Conservation (phyloP, 53 echinoderm and acorn worm genomes). For the Echinometra lucunter region DNA sequence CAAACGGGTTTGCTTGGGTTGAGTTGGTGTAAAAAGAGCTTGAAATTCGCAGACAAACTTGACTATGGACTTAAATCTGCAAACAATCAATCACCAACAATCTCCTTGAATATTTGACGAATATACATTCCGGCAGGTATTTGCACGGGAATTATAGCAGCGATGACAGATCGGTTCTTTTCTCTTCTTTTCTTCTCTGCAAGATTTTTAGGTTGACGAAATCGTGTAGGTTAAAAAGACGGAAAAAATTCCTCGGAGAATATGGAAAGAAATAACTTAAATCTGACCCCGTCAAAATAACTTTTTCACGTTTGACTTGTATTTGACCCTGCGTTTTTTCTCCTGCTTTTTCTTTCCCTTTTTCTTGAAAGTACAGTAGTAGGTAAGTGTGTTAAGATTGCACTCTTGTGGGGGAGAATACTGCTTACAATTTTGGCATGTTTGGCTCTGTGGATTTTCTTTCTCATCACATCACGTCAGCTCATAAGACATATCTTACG, state of each 20-base stretch:
- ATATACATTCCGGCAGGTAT: conserved; percentile 48
- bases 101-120: not conserved
- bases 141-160: conserved; percentile 31
- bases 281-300: conserved; percentile 58
- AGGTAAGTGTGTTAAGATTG: conserved; percentile 20
- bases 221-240: conserved; percentile 24
- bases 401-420: not conserved
- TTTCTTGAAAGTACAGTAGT: not conserved
- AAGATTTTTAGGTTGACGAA: not conserved
- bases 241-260: conserved; percentile 13
- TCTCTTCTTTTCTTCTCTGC: not conserved
- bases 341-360: not conserved
- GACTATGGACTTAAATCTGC: conserved; percentile 20
- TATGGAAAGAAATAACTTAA: conserved; percentile 26
- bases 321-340: not conserved
- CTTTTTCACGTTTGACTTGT: conserved; percentile 45
- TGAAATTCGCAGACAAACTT: conserved; percentile 8
- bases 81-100: conserved; percentile 28
- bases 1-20: not conserved
- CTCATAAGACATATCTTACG: not conserved
- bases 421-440: too few species aligned
- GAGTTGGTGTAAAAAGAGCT: not conserved
- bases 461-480: not conserved
- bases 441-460: not conserved
- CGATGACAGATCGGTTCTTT: conserved; percentile 38